Evolutionary conservation across 1,140 invertebrate species (phyloP), one percentile per base, ranked within the genome.

Genomic region (Papilio polyxenes): DNA sequence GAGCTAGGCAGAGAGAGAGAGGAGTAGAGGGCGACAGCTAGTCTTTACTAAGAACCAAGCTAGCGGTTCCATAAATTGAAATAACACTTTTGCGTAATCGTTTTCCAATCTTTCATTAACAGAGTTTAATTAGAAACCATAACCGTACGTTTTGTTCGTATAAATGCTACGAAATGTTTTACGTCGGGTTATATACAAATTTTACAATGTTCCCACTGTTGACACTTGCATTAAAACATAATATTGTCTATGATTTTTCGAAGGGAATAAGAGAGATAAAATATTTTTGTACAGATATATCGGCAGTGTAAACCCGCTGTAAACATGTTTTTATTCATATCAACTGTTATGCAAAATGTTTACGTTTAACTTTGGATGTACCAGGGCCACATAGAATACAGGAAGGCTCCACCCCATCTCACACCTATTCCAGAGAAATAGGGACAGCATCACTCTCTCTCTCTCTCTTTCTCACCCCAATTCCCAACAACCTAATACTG

Each of bases 71-170:
- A 31, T 65, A 65, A 65, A 31, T 31, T 65, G 62, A 9, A 31
- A 65, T 65, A 65, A 65, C 62, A 65, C 20, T 20, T 65, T 65
- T 31, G 23, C 62, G 62, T 31, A 65, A 65, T 6, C 15, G 20
- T 65, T 65, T 65, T 11, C 23, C 62, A 65, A 62, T 17, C 59
- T 31, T 65, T 65, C 62, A 65, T 31, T 65, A 11, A 65, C 9
- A 65, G 1, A 65, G 11, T 65, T 65, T 31, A 31, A 65, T 65
- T 65, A 65, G 62, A 65, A 65, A 31, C 62, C 62, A 65, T 65
- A 65, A 65, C 31, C 31, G 62, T 65, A 65, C 31, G 62, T 65
- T 65, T 31, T 11, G 20, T 65, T 65, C 9, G 56, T 65, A 20
- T 23, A 31, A 31, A 65, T 10, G 20, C 20, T 65, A 65, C 62